A percentile compares a stretch with the other conserved stretches of the same genome.
Conservation (phyloP, 1,140 invertebrate genomes). For the Dolichoris vasculosae region DNA sequence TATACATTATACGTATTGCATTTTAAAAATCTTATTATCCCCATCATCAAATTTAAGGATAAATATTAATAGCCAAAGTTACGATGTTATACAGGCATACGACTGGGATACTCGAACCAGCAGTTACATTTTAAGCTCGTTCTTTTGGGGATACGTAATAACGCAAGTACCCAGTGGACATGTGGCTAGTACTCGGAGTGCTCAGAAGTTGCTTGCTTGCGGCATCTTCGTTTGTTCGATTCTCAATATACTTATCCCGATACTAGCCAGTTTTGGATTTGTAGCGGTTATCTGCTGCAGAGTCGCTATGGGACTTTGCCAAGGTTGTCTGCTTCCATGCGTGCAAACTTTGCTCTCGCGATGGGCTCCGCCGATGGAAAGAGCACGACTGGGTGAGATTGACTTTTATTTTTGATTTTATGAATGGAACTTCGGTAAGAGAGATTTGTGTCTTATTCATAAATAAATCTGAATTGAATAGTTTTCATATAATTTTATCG, state of each 20-base stretch:
- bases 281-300: constrained; percentile 78
- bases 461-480: too few species aligned
- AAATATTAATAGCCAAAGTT: background rate
- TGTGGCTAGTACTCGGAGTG: constrained; percentile 68
- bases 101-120: constrained; percentile 73
- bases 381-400: constrained; percentile 71
- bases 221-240: constrained; percentile 71
- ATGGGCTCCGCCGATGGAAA: constrained; percentile 84
- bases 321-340: constrained; percentile 86
- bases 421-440: background rate
- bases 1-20: too few species aligned
- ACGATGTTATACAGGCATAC: constrained; percentile 62
- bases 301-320: constrained; percentile 83
- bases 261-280: constrained; percentile 75
- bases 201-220: constrained; percentile 71
- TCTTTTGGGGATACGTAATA: constrained; percentile 75
- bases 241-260: constrained; percentile 70
- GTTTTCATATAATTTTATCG: too few species aligned
- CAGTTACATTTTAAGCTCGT: constrained; percentile 74
- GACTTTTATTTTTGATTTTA: background rate
- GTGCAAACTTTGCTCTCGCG: constrained; percentile 86
- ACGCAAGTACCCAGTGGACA: constrained; percentile 77
- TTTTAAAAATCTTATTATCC: too few species aligned
- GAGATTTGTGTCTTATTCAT: background rate
- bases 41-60: background rate